Evolutionary conservation across 1,140 invertebrate species (phyloP).

Genomic region (Habropoda laboriosa): DNA sequence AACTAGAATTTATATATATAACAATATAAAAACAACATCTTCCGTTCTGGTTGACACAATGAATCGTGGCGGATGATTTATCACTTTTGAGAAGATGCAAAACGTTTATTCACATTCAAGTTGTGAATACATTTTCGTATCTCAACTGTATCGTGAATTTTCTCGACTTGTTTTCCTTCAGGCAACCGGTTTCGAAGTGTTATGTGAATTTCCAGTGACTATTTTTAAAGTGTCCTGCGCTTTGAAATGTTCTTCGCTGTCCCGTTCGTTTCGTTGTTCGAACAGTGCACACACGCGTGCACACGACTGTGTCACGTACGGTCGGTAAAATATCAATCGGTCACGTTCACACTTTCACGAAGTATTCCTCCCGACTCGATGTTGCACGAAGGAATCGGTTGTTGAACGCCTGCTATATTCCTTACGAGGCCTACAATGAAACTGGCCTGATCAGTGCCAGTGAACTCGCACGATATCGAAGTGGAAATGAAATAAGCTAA

Average conservation of each 20-base stretch:
- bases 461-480: conserved; percentile 37
- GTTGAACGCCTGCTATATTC: not conserved
- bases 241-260: conserved; percentile 12
- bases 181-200: not conserved
- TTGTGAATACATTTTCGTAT: not conserved
- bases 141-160: not conserved
- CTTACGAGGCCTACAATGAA: conserved; percentile 20
- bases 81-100: no score
- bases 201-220: not conserved
- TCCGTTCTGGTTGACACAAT: no score
- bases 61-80: no score
- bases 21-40: no score
- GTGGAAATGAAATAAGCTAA: conserved; percentile 20
- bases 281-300: no score
- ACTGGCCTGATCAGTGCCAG: conserved; percentile 36
- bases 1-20: no score
- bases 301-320: no score
- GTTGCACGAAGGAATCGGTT: conserved; percentile 15
- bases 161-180: not conserved
- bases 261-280: not conserved
- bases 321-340: not conserved
- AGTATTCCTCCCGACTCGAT: conserved; percentile 7
- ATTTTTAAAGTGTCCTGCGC: not conserved
- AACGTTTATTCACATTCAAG: not conserved
- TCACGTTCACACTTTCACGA: not conserved